phyloP scores from a whole-genome alignment of 2,113 vertebrate species.

The Hucho hucho region DNA sequence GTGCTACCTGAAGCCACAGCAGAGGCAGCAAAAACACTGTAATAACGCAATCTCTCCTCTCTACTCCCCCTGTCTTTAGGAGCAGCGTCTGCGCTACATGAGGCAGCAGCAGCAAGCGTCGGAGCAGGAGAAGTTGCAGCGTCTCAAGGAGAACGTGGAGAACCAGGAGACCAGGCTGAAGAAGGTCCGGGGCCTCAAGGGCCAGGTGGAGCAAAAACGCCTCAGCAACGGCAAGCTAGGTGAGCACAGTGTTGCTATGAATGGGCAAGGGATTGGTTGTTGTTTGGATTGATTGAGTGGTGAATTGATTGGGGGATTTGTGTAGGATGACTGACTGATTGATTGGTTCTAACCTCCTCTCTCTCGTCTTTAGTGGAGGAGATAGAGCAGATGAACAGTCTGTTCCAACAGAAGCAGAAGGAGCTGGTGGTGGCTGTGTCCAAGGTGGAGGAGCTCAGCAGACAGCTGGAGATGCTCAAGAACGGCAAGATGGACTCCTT shows the following conservation, averaged over 20 bases:
- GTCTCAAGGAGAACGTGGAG: constrained; percentile 88
- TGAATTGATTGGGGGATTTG: background rate
- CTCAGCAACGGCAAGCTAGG: constrained; percentile 94
- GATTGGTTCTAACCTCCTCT: background rate
- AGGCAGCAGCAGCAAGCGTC: constrained; percentile 87
- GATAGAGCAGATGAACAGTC: constrained; percentile 96
- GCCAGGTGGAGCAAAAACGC: constrained; percentile 95
- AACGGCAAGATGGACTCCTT: constrained; percentile 87
- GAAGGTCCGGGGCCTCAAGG: constrained; percentile 91
- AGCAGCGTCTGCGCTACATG: constrained; percentile 88
- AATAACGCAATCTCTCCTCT: background rate
- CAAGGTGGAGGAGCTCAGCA: constrained; percentile 91
- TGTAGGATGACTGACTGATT: background rate
- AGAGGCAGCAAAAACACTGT: background rate
- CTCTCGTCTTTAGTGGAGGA: constrained; percentile 83
- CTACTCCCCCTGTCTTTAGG: constrained; percentile 65
- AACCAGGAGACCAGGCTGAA: constrained; percentile 93
- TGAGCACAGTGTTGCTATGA: constrained; percentile 60
- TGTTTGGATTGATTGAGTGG: background rate
- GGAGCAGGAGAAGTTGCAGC: constrained; percentile 91
- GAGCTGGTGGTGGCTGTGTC: constrained; percentile 89
- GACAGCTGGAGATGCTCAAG: constrained; percentile 95
- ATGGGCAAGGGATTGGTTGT: background rate
- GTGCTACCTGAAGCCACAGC: background rate
- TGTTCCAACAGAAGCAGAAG: constrained; percentile 97